Evolutionary conservation across 2,113 vertebrate species (phyloP).

Genomic region (Sceloporus undulatus): DNA sequence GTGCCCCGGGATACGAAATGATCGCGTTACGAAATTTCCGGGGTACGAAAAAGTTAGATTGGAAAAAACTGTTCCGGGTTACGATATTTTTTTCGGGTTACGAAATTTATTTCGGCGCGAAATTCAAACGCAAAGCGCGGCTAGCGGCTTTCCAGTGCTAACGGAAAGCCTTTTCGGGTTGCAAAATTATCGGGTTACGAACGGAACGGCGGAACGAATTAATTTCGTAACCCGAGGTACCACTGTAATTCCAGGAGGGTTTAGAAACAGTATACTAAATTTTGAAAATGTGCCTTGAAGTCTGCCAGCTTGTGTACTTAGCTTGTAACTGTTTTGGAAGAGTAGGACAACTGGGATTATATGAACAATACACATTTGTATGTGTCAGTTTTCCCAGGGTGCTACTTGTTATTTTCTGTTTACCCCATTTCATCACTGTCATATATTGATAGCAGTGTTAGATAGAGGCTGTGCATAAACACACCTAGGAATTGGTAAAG

Average conservation of each 20-base stretch:
- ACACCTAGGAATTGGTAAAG: background rate
- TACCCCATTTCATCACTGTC: constrained; percentile 2
- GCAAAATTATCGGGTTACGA: no score
- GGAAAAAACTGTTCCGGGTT: no score
- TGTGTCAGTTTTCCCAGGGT: background rate
- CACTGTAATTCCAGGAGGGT: background rate
- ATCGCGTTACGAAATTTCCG: no score
- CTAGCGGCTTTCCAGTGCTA: no score
- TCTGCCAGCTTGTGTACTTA: background rate
- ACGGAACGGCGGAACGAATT: no score
- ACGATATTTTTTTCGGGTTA: no score
- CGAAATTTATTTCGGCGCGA: no score
- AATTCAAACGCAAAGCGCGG: no score
- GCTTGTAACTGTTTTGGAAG: constrained; percentile 9
- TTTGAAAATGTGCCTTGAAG: constrained; percentile 28
- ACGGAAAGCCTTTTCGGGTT: no score
- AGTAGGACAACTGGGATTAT: constrained; percentile 43
- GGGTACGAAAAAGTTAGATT: no score
- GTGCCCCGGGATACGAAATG: no score
- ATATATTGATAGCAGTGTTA: constrained; percentile 6
- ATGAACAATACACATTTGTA: constrained; percentile 1
- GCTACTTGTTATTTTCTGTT: constrained; percentile 11
- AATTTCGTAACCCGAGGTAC: no score
- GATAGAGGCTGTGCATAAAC: background rate
- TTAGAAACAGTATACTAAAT: background rate